A percentile compares a stretch with the other conserved stretches of the same genome.
Evolutionary conservation across 1,140 invertebrate species (phyloP).

Genomic region (Hetaerina americana): DNA sequence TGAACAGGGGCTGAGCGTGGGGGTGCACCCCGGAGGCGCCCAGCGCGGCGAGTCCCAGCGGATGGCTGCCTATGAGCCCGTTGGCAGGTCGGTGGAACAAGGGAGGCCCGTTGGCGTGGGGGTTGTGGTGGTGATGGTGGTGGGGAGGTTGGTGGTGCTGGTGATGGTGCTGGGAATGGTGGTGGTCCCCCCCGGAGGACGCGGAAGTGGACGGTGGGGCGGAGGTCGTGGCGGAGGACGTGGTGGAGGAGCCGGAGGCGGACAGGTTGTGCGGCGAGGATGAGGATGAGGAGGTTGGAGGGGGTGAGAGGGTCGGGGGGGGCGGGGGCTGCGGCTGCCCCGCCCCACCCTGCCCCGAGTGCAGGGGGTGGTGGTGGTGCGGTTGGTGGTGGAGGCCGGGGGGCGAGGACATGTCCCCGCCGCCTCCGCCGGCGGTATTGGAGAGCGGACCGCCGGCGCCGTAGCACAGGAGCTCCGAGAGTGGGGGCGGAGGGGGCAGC

Average conservation of each 20-base stretch:
- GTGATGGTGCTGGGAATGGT: no score
- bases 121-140: background rate
- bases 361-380: slow-evolving; percentile 2
- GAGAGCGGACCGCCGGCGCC: background rate
- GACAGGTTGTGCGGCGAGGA: slow-evolving; percentile 8
- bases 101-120: background rate
- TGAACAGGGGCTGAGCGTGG: background rate
- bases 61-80: background rate
- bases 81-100: background rate
- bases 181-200: no score
- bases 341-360: slow-evolving; percentile 23
- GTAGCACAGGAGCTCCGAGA: background rate
- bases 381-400: slow-evolving; percentile 11
- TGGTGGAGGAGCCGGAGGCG: slow-evolving; percentile 7
- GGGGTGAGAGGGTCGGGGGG: slow-evolving; percentile 33
- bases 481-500: background rate
- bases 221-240: background rate
- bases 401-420: background rate
- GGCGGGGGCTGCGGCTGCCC: slow-evolving; percentile 34
- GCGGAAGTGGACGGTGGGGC: background rate
- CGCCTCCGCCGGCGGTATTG: background rate
- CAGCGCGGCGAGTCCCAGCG: background rate
- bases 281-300: slow-evolving; percentile 5
- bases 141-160: no score
- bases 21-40: background rate